These are phyloP conservation scores for Acanthornis magna DNA, from an alignment of 2,797 vertebrate genomes.

Conservation along the genomic window DNA sequence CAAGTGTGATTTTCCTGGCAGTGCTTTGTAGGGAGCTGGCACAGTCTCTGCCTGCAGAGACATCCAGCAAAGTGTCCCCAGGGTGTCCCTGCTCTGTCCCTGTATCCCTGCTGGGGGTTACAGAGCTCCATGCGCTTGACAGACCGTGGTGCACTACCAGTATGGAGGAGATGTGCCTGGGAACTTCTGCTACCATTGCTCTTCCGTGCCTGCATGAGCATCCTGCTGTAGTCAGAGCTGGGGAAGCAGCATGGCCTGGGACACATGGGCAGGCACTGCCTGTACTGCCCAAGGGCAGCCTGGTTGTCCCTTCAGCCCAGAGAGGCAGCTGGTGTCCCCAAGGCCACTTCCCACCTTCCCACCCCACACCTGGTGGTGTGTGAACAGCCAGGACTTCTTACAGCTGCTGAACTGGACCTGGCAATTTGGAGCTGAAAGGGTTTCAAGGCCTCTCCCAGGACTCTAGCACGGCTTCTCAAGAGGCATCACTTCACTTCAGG, in stretches of 20 bases:
- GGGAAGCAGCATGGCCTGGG: neutral
- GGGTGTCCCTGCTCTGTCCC: neutral
- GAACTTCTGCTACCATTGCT: neutral
- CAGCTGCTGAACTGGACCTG: neutral
- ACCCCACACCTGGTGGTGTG: neutral
- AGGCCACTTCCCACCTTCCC: neutral
- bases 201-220: neutral
- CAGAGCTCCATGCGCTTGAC: neutral
- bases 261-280: neutral
- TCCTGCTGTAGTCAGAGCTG: fast-evolving
- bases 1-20: neutral
- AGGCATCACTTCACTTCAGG: neutral
- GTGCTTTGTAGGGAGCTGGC: neutral
- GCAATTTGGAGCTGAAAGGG: neutral
- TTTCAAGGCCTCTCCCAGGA: neutral
- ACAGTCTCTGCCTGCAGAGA: neutral
- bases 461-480: neutral
- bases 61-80: neutral
- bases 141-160: neutral
- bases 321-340: neutral
- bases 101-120: neutral
- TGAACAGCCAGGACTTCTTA: neutral
- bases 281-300: neutral
- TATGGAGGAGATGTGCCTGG: fast-evolving
- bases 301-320: neutral